phyloP scores from a whole-genome alignment of 2,888 invertebrate species.

The Lycophotia porphyrea region DNA sequence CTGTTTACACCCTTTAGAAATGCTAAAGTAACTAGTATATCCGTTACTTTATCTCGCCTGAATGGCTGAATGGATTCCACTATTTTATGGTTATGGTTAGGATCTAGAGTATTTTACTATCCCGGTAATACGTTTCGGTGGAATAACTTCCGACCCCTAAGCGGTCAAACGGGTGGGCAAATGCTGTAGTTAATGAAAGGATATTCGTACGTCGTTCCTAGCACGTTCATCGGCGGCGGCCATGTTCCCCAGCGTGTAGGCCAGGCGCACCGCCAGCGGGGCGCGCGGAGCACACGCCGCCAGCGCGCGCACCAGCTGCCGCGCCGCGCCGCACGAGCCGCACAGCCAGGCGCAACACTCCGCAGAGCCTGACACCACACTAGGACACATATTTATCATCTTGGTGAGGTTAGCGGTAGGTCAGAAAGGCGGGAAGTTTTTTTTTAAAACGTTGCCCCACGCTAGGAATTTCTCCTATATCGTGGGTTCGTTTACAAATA shows the following conservation, averaged over 20 bases:
- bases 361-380: slow-evolving; percentile 94
- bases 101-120: background rate
- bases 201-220: slow-evolving; percentile 75
- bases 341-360: slow-evolving; percentile 93
- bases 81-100: background rate
- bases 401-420: background rate
- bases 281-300: slow-evolving; percentile 92
- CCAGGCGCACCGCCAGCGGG: slow-evolving; percentile 93
- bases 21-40: background rate
- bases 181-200: background rate
- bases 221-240: slow-evolving; percentile 94
- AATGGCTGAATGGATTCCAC: background rate
- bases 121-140: background rate
- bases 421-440: too few species aligned
- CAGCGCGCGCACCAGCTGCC: slow-evolving; percentile 90
- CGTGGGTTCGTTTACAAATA: too few species aligned
- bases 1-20: too few species aligned
- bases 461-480: too few species aligned
- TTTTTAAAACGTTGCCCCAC: too few species aligned
- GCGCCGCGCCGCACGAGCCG: slow-evolving; percentile 80
- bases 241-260: slow-evolving; percentile 96
- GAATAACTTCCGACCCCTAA: background rate
- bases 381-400: slow-evolving; percentile 69
- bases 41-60: background rate
- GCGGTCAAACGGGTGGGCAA: background rate